These are phyloP conservation scores for Cebidichthys violaceus DNA, from an alignment of 2,113 vertebrate genomes.

Conservation along the genomic window DNA sequence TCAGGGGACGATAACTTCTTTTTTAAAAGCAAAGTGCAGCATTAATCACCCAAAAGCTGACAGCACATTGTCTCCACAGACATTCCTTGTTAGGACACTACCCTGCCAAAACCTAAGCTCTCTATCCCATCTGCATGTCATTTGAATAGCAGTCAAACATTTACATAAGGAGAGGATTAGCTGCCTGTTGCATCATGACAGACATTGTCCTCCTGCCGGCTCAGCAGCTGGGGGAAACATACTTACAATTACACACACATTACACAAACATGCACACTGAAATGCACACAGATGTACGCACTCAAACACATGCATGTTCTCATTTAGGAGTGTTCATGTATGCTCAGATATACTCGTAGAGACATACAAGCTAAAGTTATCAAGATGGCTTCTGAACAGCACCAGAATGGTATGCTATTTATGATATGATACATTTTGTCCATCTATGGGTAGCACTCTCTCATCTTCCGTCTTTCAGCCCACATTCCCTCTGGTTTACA, in stretches of 20 bases:
- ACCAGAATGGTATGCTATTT: not conserved
- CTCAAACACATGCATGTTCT: not conserved
- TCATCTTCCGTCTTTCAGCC: not conserved
- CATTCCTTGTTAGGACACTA: slow-evolving; percentile 60
- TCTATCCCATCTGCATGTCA: slow-evolving; percentile 70
- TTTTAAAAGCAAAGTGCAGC: slow-evolving; percentile 40
- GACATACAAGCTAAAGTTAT: not conserved
- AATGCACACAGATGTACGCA: not conserved
- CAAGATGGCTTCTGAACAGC: not conserved
- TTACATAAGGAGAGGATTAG: slow-evolving; percentile 79
- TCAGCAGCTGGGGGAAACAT: slow-evolving; percentile 52
- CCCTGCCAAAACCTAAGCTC: slow-evolving; percentile 65
- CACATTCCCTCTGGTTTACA: not conserved
- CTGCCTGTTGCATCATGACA: slow-evolving; percentile 72
- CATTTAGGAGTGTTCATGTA: not conserved
- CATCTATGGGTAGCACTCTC: not conserved
- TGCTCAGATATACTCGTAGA: not conserved
- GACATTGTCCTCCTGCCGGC: slow-evolving; percentile 63
- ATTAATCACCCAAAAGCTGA: slow-evolving; percentile 67
- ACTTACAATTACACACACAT: slow-evolving; percentile 39
- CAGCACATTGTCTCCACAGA: slow-evolving; percentile 57
- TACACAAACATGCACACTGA: slow-evolving; percentile 32
- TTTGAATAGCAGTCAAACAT: slow-evolving; percentile 76
- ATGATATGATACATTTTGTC: not conserved
- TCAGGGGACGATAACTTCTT: slow-evolving; percentile 9